Evolutionary conservation across 2,113 vertebrate species (phyloP).

Genomic region (Hippocampus abdominalis): DNA sequence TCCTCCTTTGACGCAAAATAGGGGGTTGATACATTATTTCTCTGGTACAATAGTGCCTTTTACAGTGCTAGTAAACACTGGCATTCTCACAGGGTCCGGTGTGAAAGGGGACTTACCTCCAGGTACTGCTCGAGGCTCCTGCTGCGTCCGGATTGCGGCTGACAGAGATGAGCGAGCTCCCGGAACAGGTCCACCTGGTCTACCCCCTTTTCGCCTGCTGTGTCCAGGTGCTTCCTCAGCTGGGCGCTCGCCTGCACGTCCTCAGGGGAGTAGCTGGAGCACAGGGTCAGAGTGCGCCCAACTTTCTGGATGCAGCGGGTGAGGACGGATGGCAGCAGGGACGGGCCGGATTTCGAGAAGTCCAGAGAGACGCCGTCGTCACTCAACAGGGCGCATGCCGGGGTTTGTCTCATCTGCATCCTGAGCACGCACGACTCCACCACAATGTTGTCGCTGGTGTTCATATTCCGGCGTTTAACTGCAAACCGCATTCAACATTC

Average conservation of each 20-base stretch:
- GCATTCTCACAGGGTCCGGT: no score
- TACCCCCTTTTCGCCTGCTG: constrained; percentile 72
- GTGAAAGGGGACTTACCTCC: constrained; percentile 44
- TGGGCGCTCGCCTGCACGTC: constrained; percentile 69
- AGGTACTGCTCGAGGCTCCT: constrained; percentile 60
- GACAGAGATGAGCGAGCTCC: constrained; percentile 63
- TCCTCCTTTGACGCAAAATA: no score
- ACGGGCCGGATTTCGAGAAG: constrained; percentile 54
- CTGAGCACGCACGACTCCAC: constrained; percentile 88
- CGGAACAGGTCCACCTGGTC: constrained; percentile 64
- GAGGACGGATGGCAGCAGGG: constrained; percentile 75
- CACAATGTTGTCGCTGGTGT: constrained; percentile 85
- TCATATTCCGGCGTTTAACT: constrained; percentile 83
- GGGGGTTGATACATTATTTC: no score
- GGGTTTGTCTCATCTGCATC: constrained; percentile 74
- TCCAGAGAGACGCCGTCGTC: constrained; percentile 70
- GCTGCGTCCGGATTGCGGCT: constrained; percentile 46
- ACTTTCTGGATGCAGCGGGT: constrained; percentile 66
- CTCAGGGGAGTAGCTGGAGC: constrained; percentile 59
- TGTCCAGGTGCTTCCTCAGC: constrained; percentile 68
- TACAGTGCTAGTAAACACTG: neutral
- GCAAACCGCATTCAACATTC: neutral
- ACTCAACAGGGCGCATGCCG: constrained; percentile 62
- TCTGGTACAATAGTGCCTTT: no score
- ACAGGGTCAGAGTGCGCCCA: constrained; percentile 37